phyloP scores from a whole-genome alignment of 1,140 invertebrate genomes.

The Cyrtorhinus lividipennis region DNA sequence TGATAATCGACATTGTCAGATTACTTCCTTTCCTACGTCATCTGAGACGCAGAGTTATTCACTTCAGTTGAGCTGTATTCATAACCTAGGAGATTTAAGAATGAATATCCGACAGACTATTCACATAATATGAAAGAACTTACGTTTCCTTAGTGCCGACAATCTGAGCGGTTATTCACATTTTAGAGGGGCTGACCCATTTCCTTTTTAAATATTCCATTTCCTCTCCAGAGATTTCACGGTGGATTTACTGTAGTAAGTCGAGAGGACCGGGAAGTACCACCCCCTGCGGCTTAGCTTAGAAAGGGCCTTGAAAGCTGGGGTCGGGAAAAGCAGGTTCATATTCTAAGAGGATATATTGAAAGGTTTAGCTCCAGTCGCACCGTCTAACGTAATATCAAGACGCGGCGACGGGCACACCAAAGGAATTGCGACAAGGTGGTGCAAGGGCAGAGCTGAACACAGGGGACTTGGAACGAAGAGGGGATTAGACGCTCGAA shows the following conservation, averaged over 20 bases:
- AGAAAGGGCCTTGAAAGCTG: neutral
- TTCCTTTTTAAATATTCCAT: constrained; percentile 6
- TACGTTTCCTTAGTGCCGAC: neutral
- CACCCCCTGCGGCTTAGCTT: neutral
- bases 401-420: too few relatives aligned
- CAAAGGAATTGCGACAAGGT: neutral
- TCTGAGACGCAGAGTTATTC: neutral
- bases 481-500: neutral
- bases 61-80: neutral
- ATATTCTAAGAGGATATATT: constrained; percentile 10
- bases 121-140: neutral
- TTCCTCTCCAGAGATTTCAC: constrained; percentile 1
- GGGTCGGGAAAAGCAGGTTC: neutral
- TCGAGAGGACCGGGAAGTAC: neutral
- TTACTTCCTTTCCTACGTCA: too few relatives aligned
- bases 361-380: neutral
- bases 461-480: neutral
- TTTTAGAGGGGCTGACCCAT: constrained; percentile 8
- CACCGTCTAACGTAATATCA: constrained; percentile 1
- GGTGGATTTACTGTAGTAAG: constrained; percentile 3
- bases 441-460: neutral
- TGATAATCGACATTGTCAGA: too few relatives aligned
- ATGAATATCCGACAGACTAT: neutral
- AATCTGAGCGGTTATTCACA: neutral
- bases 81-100: neutral